Evolutionary conservation across 1,140 invertebrate genomes (phyloP).

Genomic region (Scaptomyza hsui): DNA sequence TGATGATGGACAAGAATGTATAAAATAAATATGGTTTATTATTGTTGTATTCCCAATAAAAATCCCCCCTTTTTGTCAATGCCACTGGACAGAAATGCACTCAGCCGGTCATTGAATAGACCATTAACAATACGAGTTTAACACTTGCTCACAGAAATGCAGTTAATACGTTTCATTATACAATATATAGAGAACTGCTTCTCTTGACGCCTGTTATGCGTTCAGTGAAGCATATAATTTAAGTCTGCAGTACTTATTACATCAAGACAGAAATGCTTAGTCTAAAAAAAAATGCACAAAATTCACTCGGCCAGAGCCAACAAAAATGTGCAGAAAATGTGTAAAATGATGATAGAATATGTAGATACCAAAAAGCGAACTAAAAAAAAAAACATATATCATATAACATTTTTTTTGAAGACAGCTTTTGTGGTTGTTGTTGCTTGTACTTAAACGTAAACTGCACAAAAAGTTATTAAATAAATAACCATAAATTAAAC

Average conservation of each 20-base stretch:
- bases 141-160: conserved; percentile 21
- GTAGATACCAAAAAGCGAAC: conserved; percentile 22
- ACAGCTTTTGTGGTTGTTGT: conserved; percentile 16
- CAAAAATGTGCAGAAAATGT: conserved; percentile 38
- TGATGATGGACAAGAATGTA: too few relatives aligned
- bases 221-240: conserved; percentile 48
- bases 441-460: conserved; percentile 39
- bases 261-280: conserved; percentile 8
- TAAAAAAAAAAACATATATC: conserved; percentile 6
- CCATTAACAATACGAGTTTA: conserved; percentile 3
- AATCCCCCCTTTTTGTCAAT: not conserved
- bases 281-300: conserved; percentile 6
- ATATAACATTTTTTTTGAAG: conserved; percentile 10
- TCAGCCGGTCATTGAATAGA: conserved; percentile 12
- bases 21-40: not conserved
- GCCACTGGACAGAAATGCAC: not conserved
- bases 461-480: conserved; percentile 49
- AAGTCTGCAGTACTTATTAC: not conserved
- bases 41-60: not conserved
- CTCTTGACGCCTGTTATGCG: conserved; percentile 41
- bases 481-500: conserved; percentile 34
- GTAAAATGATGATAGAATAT: conserved; percentile 14
- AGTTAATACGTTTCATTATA: conserved; percentile 3
- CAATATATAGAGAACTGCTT: conserved; percentile 31
- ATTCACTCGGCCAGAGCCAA: conserved; percentile 34